Evolutionary conservation across 2,888 invertebrate genomes (phyloP).

Genomic region (Plagodis pulveraria): DNA sequence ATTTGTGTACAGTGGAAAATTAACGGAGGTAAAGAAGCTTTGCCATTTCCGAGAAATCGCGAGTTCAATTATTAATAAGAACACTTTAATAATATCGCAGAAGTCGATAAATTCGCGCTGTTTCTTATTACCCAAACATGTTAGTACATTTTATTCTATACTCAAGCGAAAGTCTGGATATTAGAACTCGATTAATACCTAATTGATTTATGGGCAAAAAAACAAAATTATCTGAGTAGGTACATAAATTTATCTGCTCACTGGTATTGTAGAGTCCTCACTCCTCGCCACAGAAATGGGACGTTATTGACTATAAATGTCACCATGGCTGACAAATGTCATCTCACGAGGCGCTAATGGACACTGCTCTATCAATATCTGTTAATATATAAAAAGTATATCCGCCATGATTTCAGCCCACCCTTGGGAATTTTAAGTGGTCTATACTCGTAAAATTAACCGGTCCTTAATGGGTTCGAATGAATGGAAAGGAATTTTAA

Average conservation of each 20-base stretch:
- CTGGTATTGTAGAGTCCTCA: slow-evolving; percentile 41
- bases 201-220: too few relatives aligned
- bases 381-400: slow-evolving; percentile 62
- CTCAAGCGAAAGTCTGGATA: background rate
- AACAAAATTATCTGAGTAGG: too few relatives aligned
- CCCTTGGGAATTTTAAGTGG: slow-evolving; percentile 65
- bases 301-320: slow-evolving; percentile 37
- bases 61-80: slow-evolving; percentile 47
- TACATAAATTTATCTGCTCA: background rate
- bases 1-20: slow-evolving; percentile 62
- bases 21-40: slow-evolving; percentile 44
- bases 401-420: slow-evolving; percentile 70
- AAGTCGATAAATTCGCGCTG: slow-evolving; percentile 28
- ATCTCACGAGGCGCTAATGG: slow-evolving; percentile 74
- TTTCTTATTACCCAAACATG: background rate
- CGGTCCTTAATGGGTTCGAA: slow-evolving; percentile 62
- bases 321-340: slow-evolving; percentile 57
- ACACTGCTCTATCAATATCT: slow-evolving; percentile 53
- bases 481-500: slow-evolving; percentile 64
- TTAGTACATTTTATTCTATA: too few relatives aligned
- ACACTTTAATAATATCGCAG: slow-evolving; percentile 38
- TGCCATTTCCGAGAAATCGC: slow-evolving; percentile 51
- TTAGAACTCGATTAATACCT: too few relatives aligned
- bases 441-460: slow-evolving; percentile 66
- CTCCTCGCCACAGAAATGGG: slow-evolving; percentile 52